phyloP scores from a whole-genome alignment of 2,888 invertebrate genomes.

The Philaethria dido region DNA sequence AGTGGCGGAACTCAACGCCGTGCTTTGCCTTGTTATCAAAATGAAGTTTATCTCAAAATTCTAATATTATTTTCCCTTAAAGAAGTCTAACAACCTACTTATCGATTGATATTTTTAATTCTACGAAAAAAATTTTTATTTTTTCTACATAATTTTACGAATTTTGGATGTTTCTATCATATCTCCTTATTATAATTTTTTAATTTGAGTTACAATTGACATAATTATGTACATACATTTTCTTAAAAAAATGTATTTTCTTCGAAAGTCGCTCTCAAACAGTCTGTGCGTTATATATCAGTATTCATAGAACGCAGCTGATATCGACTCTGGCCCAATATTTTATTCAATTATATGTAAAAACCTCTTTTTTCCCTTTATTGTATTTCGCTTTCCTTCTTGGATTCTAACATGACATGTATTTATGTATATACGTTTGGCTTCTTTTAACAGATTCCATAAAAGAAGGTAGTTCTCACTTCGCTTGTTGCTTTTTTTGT shows the following conservation, averaged over 20 bases:
- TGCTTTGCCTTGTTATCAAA: too few relatives aligned
- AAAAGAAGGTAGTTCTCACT: too few relatives aligned
- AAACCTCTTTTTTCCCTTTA: constrained; percentile 51
- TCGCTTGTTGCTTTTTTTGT: too few relatives aligned
- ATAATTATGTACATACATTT: constrained; percentile 20
- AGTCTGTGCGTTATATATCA: constrained; percentile 35
- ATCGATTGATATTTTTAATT: too few relatives aligned
- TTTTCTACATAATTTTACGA: too few relatives aligned
- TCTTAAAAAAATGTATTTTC: constrained; percentile 7
- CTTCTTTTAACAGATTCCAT: too few relatives aligned
- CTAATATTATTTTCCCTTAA: too few relatives aligned
- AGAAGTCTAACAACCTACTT: too few relatives aligned
- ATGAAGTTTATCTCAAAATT: too few relatives aligned
- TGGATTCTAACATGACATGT: constrained; percentile 22
- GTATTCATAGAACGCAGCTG: constrained; percentile 50
- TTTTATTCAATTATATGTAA: constrained; percentile 75
- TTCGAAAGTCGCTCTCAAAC: not conserved
- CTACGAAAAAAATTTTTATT: too few relatives aligned
- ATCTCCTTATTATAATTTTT: not conserved
- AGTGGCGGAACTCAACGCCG: too few relatives aligned
- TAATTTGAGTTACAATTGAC: constrained; percentile 4
- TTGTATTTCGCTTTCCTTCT: constrained; percentile 23
- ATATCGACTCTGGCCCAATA: constrained; percentile 61
- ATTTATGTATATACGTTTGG: constrained; percentile 8
- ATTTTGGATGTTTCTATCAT: not conserved